Evolutionary conservation across 2,888 invertebrate genomes (phyloP), one percentile per base, ranked within the genome.

Genomic region (Tricholauxania praeusta): DNA sequence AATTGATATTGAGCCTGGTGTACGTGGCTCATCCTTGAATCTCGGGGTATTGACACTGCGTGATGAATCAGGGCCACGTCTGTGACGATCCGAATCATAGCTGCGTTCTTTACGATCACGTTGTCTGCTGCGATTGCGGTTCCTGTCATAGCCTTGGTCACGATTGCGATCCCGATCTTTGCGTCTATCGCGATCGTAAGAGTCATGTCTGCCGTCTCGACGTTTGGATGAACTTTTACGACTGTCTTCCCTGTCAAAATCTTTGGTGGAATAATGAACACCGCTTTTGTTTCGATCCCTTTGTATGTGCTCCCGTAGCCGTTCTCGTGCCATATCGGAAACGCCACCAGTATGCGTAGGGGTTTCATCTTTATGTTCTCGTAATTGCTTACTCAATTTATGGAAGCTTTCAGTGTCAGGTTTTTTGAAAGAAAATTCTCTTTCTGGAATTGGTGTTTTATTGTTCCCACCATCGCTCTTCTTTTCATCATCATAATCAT

Each of bases 301-400:
- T 76, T 90, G 88, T 62, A 92, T 88, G 75, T 93, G 89, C 81
- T 93, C 92, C 49, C 93, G 87, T 82, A 95, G 89, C 62, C 94
- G 90, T 80, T 93, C 91, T 72, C 92, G 89, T 0, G 87, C 87
- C 62, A 83, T 80, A 72, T 92, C 91, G 47, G 94, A 94, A 28
- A 98, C 93, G 7, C 98, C 98, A 6, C 97, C 98, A 0, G 97
- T 96, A 82, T 98, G 93, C 0, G 97, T 95, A 0, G 98, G 98
- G 0, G 98, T 98, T 88, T 98, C 98, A 81, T 93, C 93, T 80
- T 93, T 91, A 14, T 92, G 90, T 65, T 91, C 90, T 64, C 98
- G 91, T 82, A 97, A 95, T 84, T 94, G 93, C 63, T 94, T 81
- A 49, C 81, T 85, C 3, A 86, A 71, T 73, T 85, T 87, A 48